Evolutionary conservation across 2,888 invertebrate species (phyloP), one percentile per base, ranked within the genome.

Genomic region (Cheilosia urbana): DNA sequence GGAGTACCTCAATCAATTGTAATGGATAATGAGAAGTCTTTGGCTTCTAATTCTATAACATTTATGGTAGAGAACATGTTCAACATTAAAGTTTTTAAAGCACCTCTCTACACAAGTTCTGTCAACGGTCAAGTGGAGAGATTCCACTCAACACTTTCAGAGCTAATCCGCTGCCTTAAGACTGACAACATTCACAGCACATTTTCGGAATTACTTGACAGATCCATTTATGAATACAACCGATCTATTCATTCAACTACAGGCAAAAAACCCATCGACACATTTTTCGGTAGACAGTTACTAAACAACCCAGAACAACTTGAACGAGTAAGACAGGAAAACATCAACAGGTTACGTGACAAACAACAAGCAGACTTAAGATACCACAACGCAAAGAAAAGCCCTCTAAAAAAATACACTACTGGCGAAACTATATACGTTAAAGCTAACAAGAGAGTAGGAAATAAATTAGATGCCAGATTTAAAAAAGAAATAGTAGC

Each of bases 61-160:
- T 72, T 51, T 19, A 73, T 78, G 55, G 40, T 73, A 37, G 40
- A 78, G 58, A 71, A 76, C 40, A 11, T 42, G n/a, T 19, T 81
- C 6, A 30, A 49, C 4, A 81, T 81, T 1, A 4, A 73, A 77
- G 47, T 68, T 5, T 87, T 60, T 47, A 62, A 55, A 47, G 77
- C 77, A 3, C 73, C 87, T 15, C 15, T 71, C 0, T 65, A 76
- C 13, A 71, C 51, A 42, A 80, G 76, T 42, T 47, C 34, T 21
- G 55, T 58, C 30, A 85, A 85, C 47, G 72, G 30, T 9, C 30
- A 30, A 30, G 30, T 30, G 30, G 30, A 30, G 2, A 30, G 30
- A 62, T 79, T 80, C 21, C 76, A 85, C 45, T 85, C 85, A 1
- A 85, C 85, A 30, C 17, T 85, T 17, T 75, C 72, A 21, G 80